Evolutionary conservation across 1,140 invertebrate genomes (phyloP), one percentile per base, ranked within the genome.

Genomic region (Marisa cornuarietis): DNA sequence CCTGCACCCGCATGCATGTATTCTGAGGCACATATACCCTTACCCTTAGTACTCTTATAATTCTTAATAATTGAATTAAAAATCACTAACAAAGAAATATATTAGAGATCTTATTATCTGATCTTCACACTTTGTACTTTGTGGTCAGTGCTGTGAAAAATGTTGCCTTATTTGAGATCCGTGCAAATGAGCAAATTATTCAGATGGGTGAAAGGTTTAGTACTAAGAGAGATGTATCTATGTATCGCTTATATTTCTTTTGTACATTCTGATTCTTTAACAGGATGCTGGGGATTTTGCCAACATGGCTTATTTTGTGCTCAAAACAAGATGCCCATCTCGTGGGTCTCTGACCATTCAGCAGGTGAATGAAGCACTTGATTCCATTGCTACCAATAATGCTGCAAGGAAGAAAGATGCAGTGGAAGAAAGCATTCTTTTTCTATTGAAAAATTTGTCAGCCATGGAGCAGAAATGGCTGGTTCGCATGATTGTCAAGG

Each of bases 401-500:
- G 91, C 91, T 69, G 89, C 89, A 58, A 92, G 92, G 85, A 91
- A 93, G 77, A 93, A 93, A 82, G 87, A 88, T 69, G 76, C 86
- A 54, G 89, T 91, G 5, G 81, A 87, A n/a, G 90, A 93, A 72
- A 91, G 88, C 72, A 86, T 95, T 26, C 90, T 92, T 7, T 86
- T 90, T 58, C 88, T 95, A 71, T 84, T 95, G 6, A 90, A 92
- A 31, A 91, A 92, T 65, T 92, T 94, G 84, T 93, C 93, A n/a
- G 93, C 95, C 3, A 81, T 93, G 49, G 96, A 98, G 88, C 93
- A 96, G 80, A 97, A 97, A 91, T 98, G 96, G 96, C 90, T 98
- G 0, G 95, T 97, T 6, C 92, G 96, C 82, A 95, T 98, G 74
- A 93, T 99, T 69, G 89, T 98, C 8, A 98, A 98, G 76, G 76